Conservation (phyloP, 2,888 invertebrate species). For the Chironomus tentans region DNA sequence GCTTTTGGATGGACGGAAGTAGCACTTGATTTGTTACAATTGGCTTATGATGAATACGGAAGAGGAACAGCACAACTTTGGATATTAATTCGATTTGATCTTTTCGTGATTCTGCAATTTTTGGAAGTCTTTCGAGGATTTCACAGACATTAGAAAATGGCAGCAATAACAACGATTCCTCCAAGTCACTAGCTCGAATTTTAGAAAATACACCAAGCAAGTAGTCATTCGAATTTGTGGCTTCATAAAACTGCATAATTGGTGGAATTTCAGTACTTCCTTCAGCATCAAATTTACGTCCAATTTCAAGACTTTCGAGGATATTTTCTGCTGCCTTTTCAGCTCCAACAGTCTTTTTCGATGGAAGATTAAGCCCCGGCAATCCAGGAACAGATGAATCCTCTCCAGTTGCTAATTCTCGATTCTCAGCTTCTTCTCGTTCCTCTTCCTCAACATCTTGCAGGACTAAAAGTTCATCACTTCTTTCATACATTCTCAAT, state of each 20-base stretch:
- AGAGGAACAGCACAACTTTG: conserved; percentile 65
- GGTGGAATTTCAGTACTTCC: conserved; percentile 51
- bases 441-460: conserved; percentile 84
- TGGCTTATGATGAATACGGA: conserved; percentile 68
- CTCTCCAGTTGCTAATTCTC: conserved; percentile 61
- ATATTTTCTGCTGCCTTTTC: conserved; percentile 69
- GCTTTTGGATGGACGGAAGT: conserved; percentile 40
- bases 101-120: conserved; percentile 53
- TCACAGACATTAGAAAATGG: conserved; percentile 76
- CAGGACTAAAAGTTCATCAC: conserved; percentile 82
- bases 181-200: conserved; percentile 81
- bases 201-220: conserved; percentile 67
- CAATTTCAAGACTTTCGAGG: conserved; percentile 79
- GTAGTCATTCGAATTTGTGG: conserved; percentile 65
- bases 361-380: conserved; percentile 41
- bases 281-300: conserved; percentile 44
- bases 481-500: conserved; percentile 74
- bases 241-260: conserved; percentile 72
- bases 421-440: conserved; percentile 63
- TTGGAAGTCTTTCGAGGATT: conserved; percentile 61
- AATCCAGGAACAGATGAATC: conserved; percentile 59
- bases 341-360: conserved; percentile 37
- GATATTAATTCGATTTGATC: conserved; percentile 68
- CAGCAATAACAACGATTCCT: conserved; percentile 77
- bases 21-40: conserved; percentile 63